Evolutionary conservation across 2,797 vertebrate genomes (phyloP).

Genomic region (Silurus aristotelis): DNA sequence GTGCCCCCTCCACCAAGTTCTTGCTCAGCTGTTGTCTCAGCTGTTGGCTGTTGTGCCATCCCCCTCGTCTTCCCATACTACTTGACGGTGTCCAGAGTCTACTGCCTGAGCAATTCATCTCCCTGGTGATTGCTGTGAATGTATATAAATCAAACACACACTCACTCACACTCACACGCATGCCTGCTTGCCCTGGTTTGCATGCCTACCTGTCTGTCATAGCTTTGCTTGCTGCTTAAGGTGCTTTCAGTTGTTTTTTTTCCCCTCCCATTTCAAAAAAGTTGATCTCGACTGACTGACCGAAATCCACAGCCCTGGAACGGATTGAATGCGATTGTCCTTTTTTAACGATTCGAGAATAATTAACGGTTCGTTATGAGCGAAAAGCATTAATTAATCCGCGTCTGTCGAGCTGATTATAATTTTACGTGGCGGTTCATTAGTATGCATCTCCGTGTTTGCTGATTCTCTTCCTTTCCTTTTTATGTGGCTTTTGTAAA

Average conservation of each 20-base stretch:
- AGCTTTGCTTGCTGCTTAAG: slow-evolving; percentile 57
- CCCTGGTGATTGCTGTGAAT: slow-evolving; percentile 84
- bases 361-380: slow-evolving; percentile 48
- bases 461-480: slow-evolving; percentile 63
- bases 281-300: slow-evolving; percentile 44
- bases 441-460: slow-evolving; percentile 75
- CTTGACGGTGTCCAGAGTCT: slow-evolving; percentile 80
- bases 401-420: slow-evolving; percentile 64
- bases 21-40: slow-evolving; percentile 81
- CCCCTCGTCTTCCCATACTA: slow-evolving; percentile 78
- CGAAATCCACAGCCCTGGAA: slow-evolving; percentile 20
- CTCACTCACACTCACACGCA: slow-evolving; percentile 71
- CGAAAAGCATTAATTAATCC: slow-evolving; percentile 60
- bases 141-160: slow-evolving; percentile 82
- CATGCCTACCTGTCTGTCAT: slow-evolving; percentile 53
- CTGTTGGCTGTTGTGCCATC: slow-evolving; percentile 75
- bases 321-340: slow-evolving; percentile 33
- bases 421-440: slow-evolving; percentile 72
- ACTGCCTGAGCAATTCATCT: slow-evolving; percentile 85
- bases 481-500: slow-evolving; percentile 75
- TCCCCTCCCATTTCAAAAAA: slow-evolving; percentile 45
- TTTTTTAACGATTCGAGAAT: slow-evolving; percentile 49
- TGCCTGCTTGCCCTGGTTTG: slow-evolving; percentile 66
- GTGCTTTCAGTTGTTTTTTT: slow-evolving; percentile 36
- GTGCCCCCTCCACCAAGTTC: slow-evolving; percentile 81